Evolutionary conservation across 2,888 invertebrate genomes (phyloP).

Genomic region (Adineta ricciae): DNA sequence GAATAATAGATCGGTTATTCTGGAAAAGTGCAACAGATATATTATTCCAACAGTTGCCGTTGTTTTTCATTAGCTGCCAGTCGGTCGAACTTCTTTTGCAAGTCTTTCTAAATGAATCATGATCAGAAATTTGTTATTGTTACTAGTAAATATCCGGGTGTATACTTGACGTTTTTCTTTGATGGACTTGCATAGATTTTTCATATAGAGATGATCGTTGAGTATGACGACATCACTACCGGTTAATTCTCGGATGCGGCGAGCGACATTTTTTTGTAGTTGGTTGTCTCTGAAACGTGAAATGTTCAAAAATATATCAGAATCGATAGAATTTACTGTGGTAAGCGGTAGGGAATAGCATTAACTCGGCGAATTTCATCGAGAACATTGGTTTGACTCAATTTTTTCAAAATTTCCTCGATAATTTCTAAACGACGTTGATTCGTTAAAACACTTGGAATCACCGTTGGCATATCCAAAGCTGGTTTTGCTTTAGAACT

Average conservation of each 20-base stretch:
- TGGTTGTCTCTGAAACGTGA: neutral
- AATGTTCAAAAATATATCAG: neutral
- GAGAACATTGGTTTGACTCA: neutral
- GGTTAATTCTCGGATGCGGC: neutral
- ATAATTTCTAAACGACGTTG: neutral
- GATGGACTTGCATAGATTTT: neutral
- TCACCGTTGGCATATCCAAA: neutral
- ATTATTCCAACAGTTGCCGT: neutral
- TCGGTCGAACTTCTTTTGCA: neutral
- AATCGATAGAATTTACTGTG: neutral
- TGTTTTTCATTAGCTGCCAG: neutral
- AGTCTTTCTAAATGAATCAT: neutral
- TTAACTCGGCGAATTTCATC: neutral
- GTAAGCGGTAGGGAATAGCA: neutral
- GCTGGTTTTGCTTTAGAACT: neutral
- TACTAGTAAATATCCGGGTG: no score
- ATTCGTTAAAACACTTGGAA: neutral
- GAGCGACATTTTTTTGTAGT: neutral
- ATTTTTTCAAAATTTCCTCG: neutral
- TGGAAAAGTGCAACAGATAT: no score
- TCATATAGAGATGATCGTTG: neutral
- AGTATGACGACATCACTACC: neutral
- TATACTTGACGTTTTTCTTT: neutral
- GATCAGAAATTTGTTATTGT: no score
- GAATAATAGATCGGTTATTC: no score